phyloP scores from a whole-genome alignment of 2,113 vertebrate species.

The Eretmochelys imbricata region DNA sequence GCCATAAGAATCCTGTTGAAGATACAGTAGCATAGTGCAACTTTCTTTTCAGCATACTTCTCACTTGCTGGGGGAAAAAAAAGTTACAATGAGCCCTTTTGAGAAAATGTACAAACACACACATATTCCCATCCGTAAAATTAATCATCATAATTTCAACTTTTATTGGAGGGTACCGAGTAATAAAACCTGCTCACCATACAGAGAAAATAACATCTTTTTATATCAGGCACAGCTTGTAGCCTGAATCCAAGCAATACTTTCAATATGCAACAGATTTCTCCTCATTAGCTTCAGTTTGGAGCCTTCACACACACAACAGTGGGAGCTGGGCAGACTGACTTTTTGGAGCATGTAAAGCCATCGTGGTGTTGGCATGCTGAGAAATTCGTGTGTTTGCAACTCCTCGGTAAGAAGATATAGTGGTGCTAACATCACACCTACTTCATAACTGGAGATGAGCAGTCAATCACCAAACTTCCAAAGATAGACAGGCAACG shows the following conservation, averaged over 20 bases:
- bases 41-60: constrained; percentile 45
- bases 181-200: neutral
- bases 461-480: neutral
- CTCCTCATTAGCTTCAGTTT: neutral
- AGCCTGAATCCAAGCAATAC: neutral
- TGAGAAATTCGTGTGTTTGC: neutral
- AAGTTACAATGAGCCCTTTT: constrained; percentile 20
- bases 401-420: neutral
- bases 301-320: neutral
- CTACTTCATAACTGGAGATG: neutral
- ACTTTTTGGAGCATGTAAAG: neutral
- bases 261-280: neutral
- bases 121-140: constrained; percentile 5
- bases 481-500: neutral
- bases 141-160: constrained; percentile 16
- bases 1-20: constrained; percentile 43
- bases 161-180: constrained; percentile 22
- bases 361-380: rapidly evolving
- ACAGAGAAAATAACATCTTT: neutral
- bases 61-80: constrained; percentile 2
- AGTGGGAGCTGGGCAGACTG: neutral
- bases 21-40: constrained; percentile 31
- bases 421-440: neutral
- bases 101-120: neutral
- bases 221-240: neutral